phyloP scores from a whole-genome alignment of 2,113 vertebrate species.

The Misgurnus mizolepis region DNA sequence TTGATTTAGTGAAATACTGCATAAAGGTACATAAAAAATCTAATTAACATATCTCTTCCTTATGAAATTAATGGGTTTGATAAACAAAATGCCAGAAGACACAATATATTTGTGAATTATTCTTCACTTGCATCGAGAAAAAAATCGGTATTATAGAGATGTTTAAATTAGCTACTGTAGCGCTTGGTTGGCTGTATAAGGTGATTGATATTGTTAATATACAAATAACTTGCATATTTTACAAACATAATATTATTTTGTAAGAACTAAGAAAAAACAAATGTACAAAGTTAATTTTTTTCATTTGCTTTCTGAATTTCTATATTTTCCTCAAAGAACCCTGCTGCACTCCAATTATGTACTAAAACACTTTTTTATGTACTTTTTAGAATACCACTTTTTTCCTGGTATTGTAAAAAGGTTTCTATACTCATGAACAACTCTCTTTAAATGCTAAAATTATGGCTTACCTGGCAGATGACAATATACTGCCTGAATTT shows the following conservation, averaged over 20 bases:
- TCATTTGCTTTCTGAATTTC: not conserved
- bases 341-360: not conserved
- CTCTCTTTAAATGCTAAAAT: not conserved
- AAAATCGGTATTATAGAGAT: not conserved
- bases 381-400: not conserved
- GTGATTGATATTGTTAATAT: not conserved
- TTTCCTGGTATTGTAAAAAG: not conserved
- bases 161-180: conserved; percentile 1
- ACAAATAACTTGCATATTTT: not conserved
- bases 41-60: conserved; percentile 44
- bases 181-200: not conserved
- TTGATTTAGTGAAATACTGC: conserved; percentile 31
- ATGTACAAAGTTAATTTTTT: conserved; percentile 2
- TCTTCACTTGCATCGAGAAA: not conserved
- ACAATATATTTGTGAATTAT: not conserved
- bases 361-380: not conserved
- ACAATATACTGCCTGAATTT: not conserved
- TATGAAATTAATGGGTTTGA: conserved; percentile 18
- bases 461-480: not conserved
- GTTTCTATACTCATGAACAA: not conserved
- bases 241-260: not conserved
- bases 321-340: not conserved
- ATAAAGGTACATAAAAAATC: conserved; percentile 33
- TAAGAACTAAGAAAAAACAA: not conserved
- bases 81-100: not conserved